A percentile compares a stretch with the other conserved stretches of the same genome.
These are phyloP conservation scores for Eilema depressum DNA, from an alignment of 2,888 invertebrate species.

Conservation along the genomic window DNA sequence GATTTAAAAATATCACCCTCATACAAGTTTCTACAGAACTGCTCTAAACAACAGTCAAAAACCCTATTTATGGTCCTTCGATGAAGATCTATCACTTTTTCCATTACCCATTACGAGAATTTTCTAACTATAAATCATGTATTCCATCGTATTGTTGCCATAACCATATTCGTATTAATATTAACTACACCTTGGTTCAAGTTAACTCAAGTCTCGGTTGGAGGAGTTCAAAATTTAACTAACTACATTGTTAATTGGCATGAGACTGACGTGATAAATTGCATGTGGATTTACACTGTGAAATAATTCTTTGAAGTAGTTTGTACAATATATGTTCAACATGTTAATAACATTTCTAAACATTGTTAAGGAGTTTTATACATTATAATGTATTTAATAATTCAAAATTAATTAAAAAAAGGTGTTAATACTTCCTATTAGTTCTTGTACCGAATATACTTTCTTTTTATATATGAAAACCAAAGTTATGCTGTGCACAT, in stretches of 20 bases:
- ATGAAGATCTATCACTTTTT: neutral
- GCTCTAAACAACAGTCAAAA: neutral
- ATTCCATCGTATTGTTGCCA: conserved; percentile 11
- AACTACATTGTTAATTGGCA: conserved; percentile 51
- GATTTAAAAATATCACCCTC: neutral
- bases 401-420: neutral
- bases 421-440: neutral
- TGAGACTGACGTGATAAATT: conserved; percentile 58
- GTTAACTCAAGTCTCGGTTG: conserved; percentile 9
- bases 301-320: neutral
- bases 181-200: neutral
- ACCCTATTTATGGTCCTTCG: neutral
- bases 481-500: neutral
- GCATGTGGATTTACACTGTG: conserved; percentile 50
- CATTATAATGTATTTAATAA: neutral
- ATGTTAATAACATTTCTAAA: neutral
- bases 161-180: conserved; percentile 10
- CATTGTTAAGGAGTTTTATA: neutral
- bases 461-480: neutral
- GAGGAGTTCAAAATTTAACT: conserved; percentile 25
- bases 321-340: neutral
- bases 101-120: neutral
- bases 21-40: neutral
- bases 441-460: neutral
- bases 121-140: neutral